Conservation (phyloP, 2,797 vertebrate species). For the Falco berigora region DNA sequence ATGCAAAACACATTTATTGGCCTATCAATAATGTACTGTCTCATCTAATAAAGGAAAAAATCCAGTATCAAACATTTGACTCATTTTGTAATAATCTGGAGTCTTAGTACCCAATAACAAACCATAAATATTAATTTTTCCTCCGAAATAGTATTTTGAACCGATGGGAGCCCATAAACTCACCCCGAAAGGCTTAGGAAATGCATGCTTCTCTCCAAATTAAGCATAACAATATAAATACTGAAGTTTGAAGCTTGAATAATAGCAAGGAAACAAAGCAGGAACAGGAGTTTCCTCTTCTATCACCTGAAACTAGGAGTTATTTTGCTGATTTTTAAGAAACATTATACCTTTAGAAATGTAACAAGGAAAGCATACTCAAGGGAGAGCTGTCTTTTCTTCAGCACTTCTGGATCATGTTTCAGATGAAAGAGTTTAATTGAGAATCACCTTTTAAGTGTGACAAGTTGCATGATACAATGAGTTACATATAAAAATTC, state of each 20-base stretch:
- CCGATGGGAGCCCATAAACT: not conserved
- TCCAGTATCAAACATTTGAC: not conserved
- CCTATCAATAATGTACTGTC: not conserved
- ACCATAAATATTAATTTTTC: not conserved
- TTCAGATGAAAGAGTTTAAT: not conserved
- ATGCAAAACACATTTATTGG: not conserved
- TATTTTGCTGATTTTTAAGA: not conserved
- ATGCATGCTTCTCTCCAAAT: not conserved
- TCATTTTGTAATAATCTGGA: not conserved
- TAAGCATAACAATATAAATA: not conserved
- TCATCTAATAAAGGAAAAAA: not conserved
- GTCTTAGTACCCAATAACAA: not conserved
- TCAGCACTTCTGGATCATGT: not conserved
- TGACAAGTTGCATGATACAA: not conserved
- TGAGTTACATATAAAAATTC: not conserved
- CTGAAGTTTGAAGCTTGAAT: not conserved
- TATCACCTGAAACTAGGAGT: not conserved
- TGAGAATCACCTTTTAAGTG: not conserved
- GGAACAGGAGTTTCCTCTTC: not conserved
- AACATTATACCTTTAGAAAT: not conserved
- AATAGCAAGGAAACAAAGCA: not conserved
- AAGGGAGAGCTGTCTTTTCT: not conserved
- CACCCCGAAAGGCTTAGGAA: not conserved
- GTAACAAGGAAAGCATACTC: not conserved
- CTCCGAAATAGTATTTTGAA: not conserved